phyloP scores from a whole-genome alignment of 2,797 vertebrate species.

The Myiothlypis chrysogaster region DNA sequence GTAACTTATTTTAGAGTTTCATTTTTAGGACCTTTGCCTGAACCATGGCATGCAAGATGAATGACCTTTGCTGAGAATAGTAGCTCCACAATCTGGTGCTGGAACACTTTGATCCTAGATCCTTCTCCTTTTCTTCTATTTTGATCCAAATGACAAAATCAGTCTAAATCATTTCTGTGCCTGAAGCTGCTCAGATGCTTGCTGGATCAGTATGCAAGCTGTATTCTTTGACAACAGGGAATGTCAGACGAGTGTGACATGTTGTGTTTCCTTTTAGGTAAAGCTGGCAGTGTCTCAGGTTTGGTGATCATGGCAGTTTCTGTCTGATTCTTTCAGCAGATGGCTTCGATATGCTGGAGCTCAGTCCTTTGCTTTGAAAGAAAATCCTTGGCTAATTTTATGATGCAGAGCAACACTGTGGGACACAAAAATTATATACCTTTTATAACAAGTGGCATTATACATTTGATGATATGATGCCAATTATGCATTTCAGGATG shows the following conservation, averaged over 20 bases:
- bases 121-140: constrained; percentile 19
- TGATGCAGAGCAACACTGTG: background rate
- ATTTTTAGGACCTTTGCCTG: constrained; percentile 10
- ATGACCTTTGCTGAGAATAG: constrained; percentile 29
- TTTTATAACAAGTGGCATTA: constrained; percentile 17
- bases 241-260: constrained; percentile 46
- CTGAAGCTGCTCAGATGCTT: constrained; percentile 49
- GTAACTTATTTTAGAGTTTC: constrained; percentile 11
- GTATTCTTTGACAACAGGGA: constrained; percentile 43
- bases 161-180: background rate
- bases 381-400: constrained; percentile 40
- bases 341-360: constrained; percentile 21
- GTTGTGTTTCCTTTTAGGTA: constrained; percentile 61
- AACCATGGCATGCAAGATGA: constrained; percentile 3
- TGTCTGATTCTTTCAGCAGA: constrained; percentile 37
- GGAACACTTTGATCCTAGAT: constrained; percentile 46
- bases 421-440: constrained; percentile 16
- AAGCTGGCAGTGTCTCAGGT: constrained; percentile 1
- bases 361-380: constrained; percentile 27
- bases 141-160: constrained; percentile 23
- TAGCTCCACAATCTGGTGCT: background rate
- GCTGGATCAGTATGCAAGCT: constrained; percentile 30
- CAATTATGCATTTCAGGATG: constrained; percentile 35
- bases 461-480: background rate
- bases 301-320: constrained; percentile 39